These are phyloP conservation scores for Rhadina sibilatrix DNA, from an alignment of 2,113 vertebrate species.

Conservation along the genomic window DNA sequence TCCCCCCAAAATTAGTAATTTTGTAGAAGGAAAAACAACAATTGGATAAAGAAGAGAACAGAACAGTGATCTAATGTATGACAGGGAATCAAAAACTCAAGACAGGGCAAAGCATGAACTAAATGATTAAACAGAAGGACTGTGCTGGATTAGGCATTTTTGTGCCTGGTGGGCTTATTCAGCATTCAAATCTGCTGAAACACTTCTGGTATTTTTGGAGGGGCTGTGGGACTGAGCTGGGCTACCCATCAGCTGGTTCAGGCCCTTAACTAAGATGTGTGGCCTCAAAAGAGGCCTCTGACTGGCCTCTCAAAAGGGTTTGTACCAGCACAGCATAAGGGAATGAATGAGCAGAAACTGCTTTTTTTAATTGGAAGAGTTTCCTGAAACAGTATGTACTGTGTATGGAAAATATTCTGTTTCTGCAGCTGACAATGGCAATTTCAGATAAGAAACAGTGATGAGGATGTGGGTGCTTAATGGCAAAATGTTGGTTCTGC, in stretches of 20 bases:
- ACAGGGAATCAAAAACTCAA: neutral
- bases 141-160: neutral
- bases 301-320: neutral
- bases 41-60: neutral
- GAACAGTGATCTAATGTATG: neutral
- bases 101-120: neutral
- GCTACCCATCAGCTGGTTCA: neutral
- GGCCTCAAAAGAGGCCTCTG: neutral
- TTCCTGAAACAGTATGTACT: neutral
- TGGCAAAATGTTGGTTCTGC: neutral
- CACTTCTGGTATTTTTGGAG: neutral
- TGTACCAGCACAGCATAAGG: neutral
- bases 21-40: neutral
- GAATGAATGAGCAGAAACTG: neutral
- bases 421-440: neutral
- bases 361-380: neutral
- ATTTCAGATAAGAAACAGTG: neutral
- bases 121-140: neutral
- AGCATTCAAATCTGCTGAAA: neutral
- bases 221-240: neutral
- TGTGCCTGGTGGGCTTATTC: neutral
- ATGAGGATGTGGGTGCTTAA: neutral
- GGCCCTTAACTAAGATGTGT: neutral
- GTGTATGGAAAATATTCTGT: neutral
- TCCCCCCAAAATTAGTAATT: neutral